Conservation (phyloP, 1,140 invertebrate genomes). For the Ctenoplectra terminalis region DNA sequence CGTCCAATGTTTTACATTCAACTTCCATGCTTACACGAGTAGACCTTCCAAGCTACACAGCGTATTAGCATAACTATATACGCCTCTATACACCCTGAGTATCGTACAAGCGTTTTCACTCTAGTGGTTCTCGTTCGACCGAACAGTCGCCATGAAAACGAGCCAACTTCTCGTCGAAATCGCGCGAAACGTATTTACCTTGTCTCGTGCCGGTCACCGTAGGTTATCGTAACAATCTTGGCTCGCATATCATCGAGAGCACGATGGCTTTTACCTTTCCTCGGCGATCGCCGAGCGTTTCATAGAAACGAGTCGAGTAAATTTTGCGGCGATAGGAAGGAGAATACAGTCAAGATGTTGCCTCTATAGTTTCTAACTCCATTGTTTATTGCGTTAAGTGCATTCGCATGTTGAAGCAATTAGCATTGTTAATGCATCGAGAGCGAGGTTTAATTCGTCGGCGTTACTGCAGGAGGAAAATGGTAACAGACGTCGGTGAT, state of each 20-base stretch:
- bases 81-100: background rate
- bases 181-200: background rate
- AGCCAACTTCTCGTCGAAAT: background rate
- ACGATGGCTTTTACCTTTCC: slow-evolving; percentile 8
- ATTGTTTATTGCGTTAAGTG: slow-evolving; percentile 11
- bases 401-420: background rate
- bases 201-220: background rate
- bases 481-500: background rate
- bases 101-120: background rate
- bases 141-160: slow-evolving; percentile 4
- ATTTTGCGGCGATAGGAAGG: background rate
- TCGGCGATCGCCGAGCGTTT: slow-evolving; percentile 39
- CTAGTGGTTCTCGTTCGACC: background rate
- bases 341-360: slow-evolving; percentile 18
- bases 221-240: slow-evolving; percentile 53
- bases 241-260: slow-evolving; percentile 22
- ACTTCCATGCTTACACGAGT: background rate
- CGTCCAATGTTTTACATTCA: background rate
- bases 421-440: background rate
- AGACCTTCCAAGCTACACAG: background rate
- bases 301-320: background rate
- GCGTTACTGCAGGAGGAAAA: background rate
- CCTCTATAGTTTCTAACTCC: background rate
- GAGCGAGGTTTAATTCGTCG: background rate
- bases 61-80: slow-evolving; percentile 1